Base-by-base conservation (phyloP, 1,140 invertebrate species). In the Apis dorsata region DNA sequence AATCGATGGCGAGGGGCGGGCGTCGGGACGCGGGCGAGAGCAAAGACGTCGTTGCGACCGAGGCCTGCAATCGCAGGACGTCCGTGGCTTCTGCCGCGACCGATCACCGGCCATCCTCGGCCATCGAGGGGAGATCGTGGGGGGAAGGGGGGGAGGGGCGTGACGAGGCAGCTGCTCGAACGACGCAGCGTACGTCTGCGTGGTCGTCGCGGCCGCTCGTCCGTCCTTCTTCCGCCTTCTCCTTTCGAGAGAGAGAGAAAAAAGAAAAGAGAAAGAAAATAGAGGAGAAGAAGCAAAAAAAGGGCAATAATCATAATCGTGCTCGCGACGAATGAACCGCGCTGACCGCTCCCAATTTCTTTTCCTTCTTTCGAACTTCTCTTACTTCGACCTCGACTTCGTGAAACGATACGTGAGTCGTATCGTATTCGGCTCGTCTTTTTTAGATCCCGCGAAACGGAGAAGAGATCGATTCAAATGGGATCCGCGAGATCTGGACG, bases 31-130 rank as follows among this genome's bases (percentile, higher is more conserved):
- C 88, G 34, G 34, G 85, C 87, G 89, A 84, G 53, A 90, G 90
- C 88, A 82, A 86, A 85, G 90, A 92, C 91, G 90, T 90, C 88
- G 81, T 44, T 85, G 88, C 88, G 90, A 93, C 90, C 90, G 93
- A 94, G 93, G 93, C 93, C 93, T 94, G 90, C 93, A 90, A 91
- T 94, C 91, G 89, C 90, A 87, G 85, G 83, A 89, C 90, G 92
- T 92, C 91, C 77, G 84, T 81, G 83, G 85, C 86, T 90, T 85
- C 84, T 86, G 75, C 75, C 85, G 87, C 89, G 68, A 85, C 69
- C 85, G 83, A 82, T 83, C 66, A 57, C 57, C 74, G 86, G 81
- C 34, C 72, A 70, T 84, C 73, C 80, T 74, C 34, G 69, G 51
- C 76, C 65, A 53, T 69, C 71, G 72, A 59, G 57, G 21, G 24